Evolutionary conservation across 2,888 invertebrate genomes (phyloP).

Genomic region (Cryptophagus acutangulus): DNA sequence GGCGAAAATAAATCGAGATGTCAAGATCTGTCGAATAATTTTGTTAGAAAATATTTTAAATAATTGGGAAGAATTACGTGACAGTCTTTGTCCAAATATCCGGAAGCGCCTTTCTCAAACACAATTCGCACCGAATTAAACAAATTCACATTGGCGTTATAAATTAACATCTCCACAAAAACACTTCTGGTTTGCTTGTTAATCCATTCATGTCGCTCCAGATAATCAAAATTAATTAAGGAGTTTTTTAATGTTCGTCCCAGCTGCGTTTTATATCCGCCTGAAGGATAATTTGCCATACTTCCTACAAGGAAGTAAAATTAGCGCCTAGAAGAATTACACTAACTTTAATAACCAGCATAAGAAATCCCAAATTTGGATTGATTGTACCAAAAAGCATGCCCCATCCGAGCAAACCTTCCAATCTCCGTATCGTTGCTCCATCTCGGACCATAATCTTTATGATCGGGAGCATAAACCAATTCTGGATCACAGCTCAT

Average conservation of each 20-base stretch:
- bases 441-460: not conserved
- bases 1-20: too few relatives aligned
- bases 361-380: too few relatives aligned
- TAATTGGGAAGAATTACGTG: too few relatives aligned
- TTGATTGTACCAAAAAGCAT: constrained; percentile 1
- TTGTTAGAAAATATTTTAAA: too few relatives aligned
- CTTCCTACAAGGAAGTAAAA: constrained; percentile 35
- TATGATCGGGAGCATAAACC: not conserved
- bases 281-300: constrained; percentile 32
- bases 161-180: constrained; percentile 34
- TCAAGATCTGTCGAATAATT: too few relatives aligned
- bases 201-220: constrained; percentile 32
- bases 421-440: not conserved
- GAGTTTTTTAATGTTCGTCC: constrained; percentile 36
- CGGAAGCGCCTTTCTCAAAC: constrained; percentile 34
- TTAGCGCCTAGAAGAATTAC: too few relatives aligned
- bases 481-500: constrained; percentile 23
- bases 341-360: too few relatives aligned
- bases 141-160: constrained; percentile 36
- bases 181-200: constrained; percentile 32
- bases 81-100: constrained; percentile 27
- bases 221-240: constrained; percentile 30
- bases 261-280: constrained; percentile 34
- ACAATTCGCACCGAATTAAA: constrained; percentile 31
- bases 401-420: not conserved